Percentiles rank a stretch among this genome's conserved stretches.
Conservation (phyloP, 2,113 vertebrate genomes). For the Epinephelus moara region DNA sequence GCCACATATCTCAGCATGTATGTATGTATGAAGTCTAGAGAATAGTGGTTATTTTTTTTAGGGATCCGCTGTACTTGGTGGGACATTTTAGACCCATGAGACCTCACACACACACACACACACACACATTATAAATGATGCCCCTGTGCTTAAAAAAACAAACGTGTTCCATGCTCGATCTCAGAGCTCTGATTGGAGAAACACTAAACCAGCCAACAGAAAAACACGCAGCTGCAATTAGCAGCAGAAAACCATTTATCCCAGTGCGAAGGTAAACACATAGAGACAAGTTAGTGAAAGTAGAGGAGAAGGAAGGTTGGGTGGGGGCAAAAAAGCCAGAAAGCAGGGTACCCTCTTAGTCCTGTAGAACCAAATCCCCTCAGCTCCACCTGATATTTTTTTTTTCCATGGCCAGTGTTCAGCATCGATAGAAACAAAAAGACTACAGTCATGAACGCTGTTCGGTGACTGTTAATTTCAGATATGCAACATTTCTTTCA, state of each 20-base stretch:
- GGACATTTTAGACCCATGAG: constrained; percentile 28
- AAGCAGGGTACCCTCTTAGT: background rate
- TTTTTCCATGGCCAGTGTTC: background rate
- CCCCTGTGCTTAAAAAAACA: constrained; percentile 67
- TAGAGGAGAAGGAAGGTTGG: constrained; percentile 4
- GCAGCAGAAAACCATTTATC: constrained; percentile 71
- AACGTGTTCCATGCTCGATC: constrained; percentile 50
- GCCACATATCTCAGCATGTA: no score
- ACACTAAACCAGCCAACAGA: constrained; percentile 66
- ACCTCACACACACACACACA: constrained; percentile 24
- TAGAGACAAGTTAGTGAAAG: constrained; percentile 62
- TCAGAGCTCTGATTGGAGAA: constrained; percentile 77
- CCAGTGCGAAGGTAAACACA: constrained; percentile 64
- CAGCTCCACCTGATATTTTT: background rate
- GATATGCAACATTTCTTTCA: background rate
- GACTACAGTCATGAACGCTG: background rate
- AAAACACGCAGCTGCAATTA: constrained; percentile 72
- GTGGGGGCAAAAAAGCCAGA: background rate
- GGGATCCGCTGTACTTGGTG: constrained; percentile 10
- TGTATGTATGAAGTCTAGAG: no score
- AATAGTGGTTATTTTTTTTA: background rate
- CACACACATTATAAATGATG: constrained; percentile 69
- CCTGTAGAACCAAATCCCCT: background rate
- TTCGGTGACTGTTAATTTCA: background rate
- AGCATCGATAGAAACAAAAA: background rate